A percentile compares a stretch with the other conserved stretches of the same genome.
These are phyloP conservation scores for Mylabris phalerata DNA, from an alignment of 1,140 invertebrate genomes.

Conservation along the genomic window DNA sequence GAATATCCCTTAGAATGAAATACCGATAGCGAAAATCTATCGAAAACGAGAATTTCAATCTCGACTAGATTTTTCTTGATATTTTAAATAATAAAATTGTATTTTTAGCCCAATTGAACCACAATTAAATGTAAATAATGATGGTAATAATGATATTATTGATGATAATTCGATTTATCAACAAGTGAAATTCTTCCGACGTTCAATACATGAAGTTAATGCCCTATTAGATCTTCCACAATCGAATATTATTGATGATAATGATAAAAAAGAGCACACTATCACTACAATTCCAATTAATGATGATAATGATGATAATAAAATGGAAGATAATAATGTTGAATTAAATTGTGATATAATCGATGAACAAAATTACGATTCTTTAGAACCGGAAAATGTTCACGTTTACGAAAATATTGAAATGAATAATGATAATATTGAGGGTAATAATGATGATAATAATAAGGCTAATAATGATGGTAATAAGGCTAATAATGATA, in stretches of 20 bases:
- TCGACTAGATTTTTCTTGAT: too few species aligned
- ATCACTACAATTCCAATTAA: too few species aligned
- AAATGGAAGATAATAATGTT: constrained; percentile 1
- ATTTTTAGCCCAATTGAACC: too few species aligned
- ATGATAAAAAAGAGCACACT: too few species aligned
- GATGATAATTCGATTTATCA: constrained; percentile 56
- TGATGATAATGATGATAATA: constrained; percentile 3
- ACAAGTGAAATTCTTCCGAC: constrained; percentile 65
- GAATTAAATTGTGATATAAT: too few species aligned
- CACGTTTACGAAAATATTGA: constrained; percentile 36
- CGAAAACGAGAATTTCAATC: too few species aligned
- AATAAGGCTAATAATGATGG: constrained; percentile 14
- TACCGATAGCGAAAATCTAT: too few species aligned
- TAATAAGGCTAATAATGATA: constrained; percentile 11
- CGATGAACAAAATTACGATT: constrained; percentile 25
- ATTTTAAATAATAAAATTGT: too few species aligned
- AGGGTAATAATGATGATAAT: constrained; percentile 8
- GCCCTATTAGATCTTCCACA: constrained; percentile 47
- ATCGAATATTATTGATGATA: too few species aligned
- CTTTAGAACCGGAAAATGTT: constrained; percentile 26
- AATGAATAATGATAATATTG: constrained; percentile 13
- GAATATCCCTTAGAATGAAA: too few species aligned
- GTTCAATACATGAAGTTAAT: constrained; percentile 68
- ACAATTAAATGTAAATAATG: too few species aligned
- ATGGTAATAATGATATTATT: too few species aligned